Base-by-base conservation (phyloP, 1,140 invertebrate species). In the Macrosteles quadrilineatus region DNA sequence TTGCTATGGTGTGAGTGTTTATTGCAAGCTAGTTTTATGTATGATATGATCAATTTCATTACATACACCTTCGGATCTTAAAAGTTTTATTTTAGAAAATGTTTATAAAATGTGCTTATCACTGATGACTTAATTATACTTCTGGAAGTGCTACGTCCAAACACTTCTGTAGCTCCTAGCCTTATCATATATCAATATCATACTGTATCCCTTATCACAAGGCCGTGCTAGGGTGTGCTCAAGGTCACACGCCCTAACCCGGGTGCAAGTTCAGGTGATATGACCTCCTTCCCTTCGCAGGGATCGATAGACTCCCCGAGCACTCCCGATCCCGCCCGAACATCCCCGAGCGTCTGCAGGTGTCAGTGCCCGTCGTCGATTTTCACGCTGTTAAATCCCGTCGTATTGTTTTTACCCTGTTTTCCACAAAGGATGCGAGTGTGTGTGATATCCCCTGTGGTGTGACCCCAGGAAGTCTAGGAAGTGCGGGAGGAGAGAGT, bases 221-320 rank as follows among this genome's bases (percentile, higher is more conserved):
- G 32, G 32, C 4, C 32, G 32, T 6, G 32, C n/a, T n/a, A 17
- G 6, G 36, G 36, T 6, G 47, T 19, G 3, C 21, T n/a, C 47
- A 50, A 50, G 47, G 47, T 50, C 47, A 63, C 31, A 63, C 21
- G 21, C 27, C 25, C 27, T 32, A 63, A 27, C 63, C 63, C 2
- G 63, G 63, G 63, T 43, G 32, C 31, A 66, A 66, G 32, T 43
- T 43, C 63, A 66, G 63, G 36, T 66, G 63, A 45, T 66, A 27
- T 43, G 63, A 66, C 32, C 40, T 45, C 32, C 36, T 66, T 66
- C 31, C 40, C 59, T 6, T 30, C 59, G 14, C 31, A 25, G 21
- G 19, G 63, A 66, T 66, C 63, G 63, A 66, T 66, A 27, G 19
- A 27, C 14, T 17, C n/a, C 36, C 63, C 63, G 63, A 66, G 25